Evolutionary conservation across 2,888 invertebrate genomes (phyloP).

Genomic region (Choreutis nemorana): DNA sequence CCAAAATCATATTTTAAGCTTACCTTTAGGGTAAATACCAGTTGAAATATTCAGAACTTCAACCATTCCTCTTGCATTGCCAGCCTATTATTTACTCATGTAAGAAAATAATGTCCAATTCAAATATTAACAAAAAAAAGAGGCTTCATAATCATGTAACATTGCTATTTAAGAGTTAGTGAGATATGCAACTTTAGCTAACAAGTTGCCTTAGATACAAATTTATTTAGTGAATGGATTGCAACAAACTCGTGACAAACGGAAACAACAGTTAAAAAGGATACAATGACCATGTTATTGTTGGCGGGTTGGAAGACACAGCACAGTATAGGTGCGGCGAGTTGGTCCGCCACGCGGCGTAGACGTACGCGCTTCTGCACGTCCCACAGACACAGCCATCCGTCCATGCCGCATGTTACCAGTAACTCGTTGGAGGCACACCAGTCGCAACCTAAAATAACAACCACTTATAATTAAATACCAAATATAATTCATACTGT

Average conservation of each 20-base stretch:
- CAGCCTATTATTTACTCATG: constrained; percentile 58
- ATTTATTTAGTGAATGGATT: too few species aligned
- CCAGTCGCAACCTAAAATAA: constrained; percentile 78
- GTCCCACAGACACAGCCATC: constrained; percentile 78
- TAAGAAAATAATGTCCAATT: constrained; percentile 15
- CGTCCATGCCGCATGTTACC: constrained; percentile 79
- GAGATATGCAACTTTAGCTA: too few species aligned
- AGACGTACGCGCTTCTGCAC: constrained; percentile 63
- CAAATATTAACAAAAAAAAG: constrained; percentile 2
- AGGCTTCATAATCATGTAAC: not conserved
- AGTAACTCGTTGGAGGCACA: constrained; percentile 85
- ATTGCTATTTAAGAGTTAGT: too few species aligned
- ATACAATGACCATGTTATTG: constrained; percentile 86
- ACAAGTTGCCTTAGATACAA: too few species aligned
- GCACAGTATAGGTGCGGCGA: constrained; percentile 69
- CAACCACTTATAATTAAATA: not conserved
- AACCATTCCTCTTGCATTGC: constrained; percentile 76
- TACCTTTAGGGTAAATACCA: constrained; percentile 76
- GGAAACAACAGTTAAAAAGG: constrained; percentile 50
- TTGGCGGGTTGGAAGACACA: constrained; percentile 86
- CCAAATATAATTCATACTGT: not conserved
- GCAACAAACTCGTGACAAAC: too few species aligned
- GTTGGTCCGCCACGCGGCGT: constrained; percentile 70
- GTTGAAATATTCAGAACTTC: constrained; percentile 86
- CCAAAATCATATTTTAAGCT: too few species aligned